phyloP scores from a whole-genome alignment of 23 tunicate genomes.

The Trididemnum nubilum region DNA sequence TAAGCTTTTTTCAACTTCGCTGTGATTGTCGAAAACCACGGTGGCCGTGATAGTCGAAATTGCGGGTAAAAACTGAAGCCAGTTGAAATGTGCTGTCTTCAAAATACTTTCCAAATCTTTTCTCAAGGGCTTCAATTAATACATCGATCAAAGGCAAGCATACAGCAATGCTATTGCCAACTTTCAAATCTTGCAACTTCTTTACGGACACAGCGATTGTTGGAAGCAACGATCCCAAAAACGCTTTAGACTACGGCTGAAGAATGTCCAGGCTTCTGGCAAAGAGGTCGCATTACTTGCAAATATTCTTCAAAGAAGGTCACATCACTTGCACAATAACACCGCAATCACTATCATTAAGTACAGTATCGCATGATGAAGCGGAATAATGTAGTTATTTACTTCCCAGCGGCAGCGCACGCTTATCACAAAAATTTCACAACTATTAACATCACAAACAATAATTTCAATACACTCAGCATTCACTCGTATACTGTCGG shows the following conservation, averaged over 20 bases:
- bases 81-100: neutral
- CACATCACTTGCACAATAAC: constrained; percentile 5
- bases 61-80: constrained; percentile 3
- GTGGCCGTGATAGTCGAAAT: constrained; percentile 1
- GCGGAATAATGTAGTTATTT: too few relatives aligned
- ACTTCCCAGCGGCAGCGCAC: too few relatives aligned
- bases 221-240: neutral
- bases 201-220: neutral
- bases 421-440: too few relatives aligned
- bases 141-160: constrained; percentile 14
- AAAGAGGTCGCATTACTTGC: constrained; percentile 5
- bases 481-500: neutral
- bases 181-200: constrained; percentile 11
- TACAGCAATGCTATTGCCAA: constrained; percentile 17
- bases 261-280: constrained; percentile 2
- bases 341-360: neutral
- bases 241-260: constrained; percentile 1
- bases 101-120: constrained; percentile 10
- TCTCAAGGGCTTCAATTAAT: constrained; percentile 2
- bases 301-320: constrained; percentile 8
- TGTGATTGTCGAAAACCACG: constrained; percentile 11
- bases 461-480: neutral
- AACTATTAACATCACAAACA: neutral
- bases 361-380: too few relatives aligned
- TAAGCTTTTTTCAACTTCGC: neutral